These are phyloP conservation scores for Hypselothyrea guttata DNA, from an alignment of 2,888 invertebrate genomes.

Conservation along the genomic window DNA sequence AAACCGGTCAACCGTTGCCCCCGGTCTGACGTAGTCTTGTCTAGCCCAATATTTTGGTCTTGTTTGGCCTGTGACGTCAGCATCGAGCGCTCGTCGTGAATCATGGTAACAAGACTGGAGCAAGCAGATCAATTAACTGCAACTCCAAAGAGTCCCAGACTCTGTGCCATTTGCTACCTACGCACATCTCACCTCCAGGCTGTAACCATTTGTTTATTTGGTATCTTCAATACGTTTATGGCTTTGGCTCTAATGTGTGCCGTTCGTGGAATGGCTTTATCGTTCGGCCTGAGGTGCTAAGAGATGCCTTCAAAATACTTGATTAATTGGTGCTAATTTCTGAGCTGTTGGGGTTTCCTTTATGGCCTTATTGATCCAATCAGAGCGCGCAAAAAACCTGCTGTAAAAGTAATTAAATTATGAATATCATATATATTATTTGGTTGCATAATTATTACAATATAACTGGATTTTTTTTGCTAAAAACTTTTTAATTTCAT, in stretches of 20 bases:
- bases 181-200: slow-evolving; percentile 38
- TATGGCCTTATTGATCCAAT: slow-evolving; percentile 7
- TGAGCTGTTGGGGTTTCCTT: slow-evolving; percentile 29
- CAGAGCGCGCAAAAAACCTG: slow-evolving; percentile 10
- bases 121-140: slow-evolving; percentile 20
- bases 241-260: neutral
- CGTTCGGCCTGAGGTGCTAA: slow-evolving; percentile 30
- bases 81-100: slow-evolving; percentile 29
- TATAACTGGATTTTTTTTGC: slow-evolving; percentile 14
- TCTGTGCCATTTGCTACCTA: slow-evolving; percentile 18
- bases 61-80: slow-evolving; percentile 44
- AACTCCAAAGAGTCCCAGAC: slow-evolving; percentile 10
- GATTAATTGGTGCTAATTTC: slow-evolving; percentile 42
- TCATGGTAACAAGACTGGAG: too few relatives aligned
- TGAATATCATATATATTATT: slow-evolving; percentile 18
- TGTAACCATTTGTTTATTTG: slow-evolving; percentile 5
- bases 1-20: slow-evolving; percentile 53
- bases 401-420: slow-evolving; percentile 26
- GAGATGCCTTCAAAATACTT: slow-evolving; percentile 21
- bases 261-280: slow-evolving; percentile 20
- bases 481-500: slow-evolving; percentile 5
- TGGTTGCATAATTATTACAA: slow-evolving; percentile 25
- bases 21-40: slow-evolving; percentile 58
- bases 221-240: slow-evolving; percentile 9
- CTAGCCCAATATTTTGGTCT: slow-evolving; percentile 22